Evolutionary conservation across 1,140 invertebrate species (phyloP).

Genomic region (Aricia agestis): DNA sequence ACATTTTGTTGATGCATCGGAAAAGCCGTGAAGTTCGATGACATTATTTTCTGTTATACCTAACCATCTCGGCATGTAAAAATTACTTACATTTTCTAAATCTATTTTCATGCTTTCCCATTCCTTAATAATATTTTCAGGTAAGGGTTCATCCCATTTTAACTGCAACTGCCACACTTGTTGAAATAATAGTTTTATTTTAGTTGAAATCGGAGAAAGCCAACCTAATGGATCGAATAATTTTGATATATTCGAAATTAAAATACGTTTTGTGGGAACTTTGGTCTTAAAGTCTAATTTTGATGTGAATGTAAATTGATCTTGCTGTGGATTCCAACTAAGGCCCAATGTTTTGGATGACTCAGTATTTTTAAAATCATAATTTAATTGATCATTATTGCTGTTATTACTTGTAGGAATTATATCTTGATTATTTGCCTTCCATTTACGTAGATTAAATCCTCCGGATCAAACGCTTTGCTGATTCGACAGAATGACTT

Average conservation of each 20-base stretch:
- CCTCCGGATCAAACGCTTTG: constrained; percentile 35
- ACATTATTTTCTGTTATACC: constrained; percentile 20
- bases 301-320: constrained; percentile 5
- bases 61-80: constrained; percentile 28
- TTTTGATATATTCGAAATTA: constrained; percentile 46
- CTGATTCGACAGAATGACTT: constrained; percentile 31
- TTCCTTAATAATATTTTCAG: constrained; percentile 3
- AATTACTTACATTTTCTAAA: constrained; percentile 22
- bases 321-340: not conserved
- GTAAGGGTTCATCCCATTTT: constrained; percentile 22
- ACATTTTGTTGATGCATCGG: constrained; percentile 33
- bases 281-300: constrained; percentile 13
- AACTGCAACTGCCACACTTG: constrained; percentile 14
- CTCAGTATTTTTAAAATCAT: not conserved
- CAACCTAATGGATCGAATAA: constrained; percentile 66
- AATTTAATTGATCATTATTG: not conserved
- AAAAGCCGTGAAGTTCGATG: constrained; percentile 49
- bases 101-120: constrained; percentile 20
- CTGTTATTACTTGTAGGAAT: not conserved
- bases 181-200: constrained; percentile 61
- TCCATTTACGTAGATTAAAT: constrained; percentile 56
- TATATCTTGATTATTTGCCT: constrained; percentile 37
- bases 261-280: constrained; percentile 37
- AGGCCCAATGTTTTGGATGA: not conserved
- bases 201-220: constrained; percentile 44